Percentiles rank a stretch among this genome's conserved stretches.
phyloP scores from a whole-genome alignment of 30 jellyfish, hydroid and myxozoan genomes.

The Hydra vulgaris region DNA sequence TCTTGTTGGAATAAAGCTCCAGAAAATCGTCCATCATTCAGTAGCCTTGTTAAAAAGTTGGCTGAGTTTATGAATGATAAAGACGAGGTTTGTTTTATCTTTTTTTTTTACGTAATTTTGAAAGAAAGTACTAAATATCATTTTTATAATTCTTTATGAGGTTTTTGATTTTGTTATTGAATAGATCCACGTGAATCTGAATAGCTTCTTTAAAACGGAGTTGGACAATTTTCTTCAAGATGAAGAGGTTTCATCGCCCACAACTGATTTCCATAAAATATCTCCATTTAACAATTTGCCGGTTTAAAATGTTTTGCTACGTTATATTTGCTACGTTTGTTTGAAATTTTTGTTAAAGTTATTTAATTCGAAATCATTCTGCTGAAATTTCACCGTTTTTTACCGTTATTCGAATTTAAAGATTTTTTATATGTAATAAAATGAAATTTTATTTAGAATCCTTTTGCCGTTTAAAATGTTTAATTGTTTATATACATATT shows the following conservation, averaged over 20 bases:
- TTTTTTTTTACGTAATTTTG: not conserved
- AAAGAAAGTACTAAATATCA: not conserved
- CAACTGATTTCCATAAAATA: not conserved
- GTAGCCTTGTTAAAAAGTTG: conserved; percentile 9
- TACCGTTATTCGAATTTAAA: too few relatives aligned
- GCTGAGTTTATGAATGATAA: conserved; percentile 14
- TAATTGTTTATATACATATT: too few relatives aligned
- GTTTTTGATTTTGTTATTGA: too few relatives aligned
- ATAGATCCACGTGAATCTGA: not conserved
- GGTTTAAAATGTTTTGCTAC: not conserved
- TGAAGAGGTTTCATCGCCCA: not conserved
- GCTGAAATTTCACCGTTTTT: too few relatives aligned
- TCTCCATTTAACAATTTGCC: not conserved
- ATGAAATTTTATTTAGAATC: too few relatives aligned
- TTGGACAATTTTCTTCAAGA: not conserved
- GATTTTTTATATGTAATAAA: too few relatives aligned
- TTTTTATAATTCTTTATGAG: not conserved
- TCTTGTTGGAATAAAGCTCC: conserved; percentile 72
- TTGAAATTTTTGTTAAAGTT: not conserved
- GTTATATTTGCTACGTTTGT: not conserved
- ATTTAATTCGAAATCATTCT: too few relatives aligned
- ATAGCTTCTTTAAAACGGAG: not conserved
- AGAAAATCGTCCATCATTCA: conserved; percentile 50
- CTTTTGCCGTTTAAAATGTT: too few relatives aligned
- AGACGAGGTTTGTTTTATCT: conserved; percentile 18